These are phyloP conservation scores for Baryphthengus martii DNA, from an alignment of 2,113 vertebrate species.

Conservation along the genomic window DNA sequence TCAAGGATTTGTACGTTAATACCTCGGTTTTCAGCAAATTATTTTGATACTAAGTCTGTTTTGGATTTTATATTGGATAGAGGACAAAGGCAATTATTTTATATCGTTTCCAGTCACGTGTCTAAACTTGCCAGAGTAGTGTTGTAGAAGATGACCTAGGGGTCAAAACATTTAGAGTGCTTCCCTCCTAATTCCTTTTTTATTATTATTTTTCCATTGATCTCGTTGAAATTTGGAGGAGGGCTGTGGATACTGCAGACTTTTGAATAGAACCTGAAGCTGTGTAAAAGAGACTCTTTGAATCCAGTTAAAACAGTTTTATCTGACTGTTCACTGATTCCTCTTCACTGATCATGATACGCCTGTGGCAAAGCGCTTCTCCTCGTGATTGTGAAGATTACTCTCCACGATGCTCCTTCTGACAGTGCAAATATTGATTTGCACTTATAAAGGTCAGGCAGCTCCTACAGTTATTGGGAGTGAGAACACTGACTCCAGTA, in stretches of 20 bases:
- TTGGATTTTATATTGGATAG: not conserved
- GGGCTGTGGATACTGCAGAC: not conserved
- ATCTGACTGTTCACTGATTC: conserved; percentile 37
- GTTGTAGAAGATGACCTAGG: not conserved
- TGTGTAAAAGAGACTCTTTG: conserved; percentile 56
- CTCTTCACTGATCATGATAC: conserved; percentile 43
- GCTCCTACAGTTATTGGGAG: conserved; percentile 57
- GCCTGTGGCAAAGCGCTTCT: conserved; percentile 62
- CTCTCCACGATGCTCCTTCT: conserved; percentile 35
- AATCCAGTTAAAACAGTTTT: conserved; percentile 65
- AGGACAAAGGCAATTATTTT: not conserved
- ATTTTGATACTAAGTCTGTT: not conserved
- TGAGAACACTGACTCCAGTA: conserved; percentile 57
- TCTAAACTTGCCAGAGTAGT: not conserved
- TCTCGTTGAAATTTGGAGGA: conserved; percentile 44
- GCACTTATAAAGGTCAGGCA: conserved; percentile 71
- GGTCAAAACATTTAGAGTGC: not conserved
- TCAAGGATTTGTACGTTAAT: not conserved
- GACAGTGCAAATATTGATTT: conserved; percentile 68
- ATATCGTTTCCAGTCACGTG: not conserved
- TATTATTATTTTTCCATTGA: conserved; percentile 44
- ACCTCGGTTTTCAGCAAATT: not conserved
- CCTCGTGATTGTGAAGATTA: conserved; percentile 49
- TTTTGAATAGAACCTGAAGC: conserved; percentile 53
- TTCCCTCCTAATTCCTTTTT: not conserved